These are phyloP conservation scores for Scarus forsteni DNA, from an alignment of 2,797 vertebrate genomes.

Conservation along the genomic window DNA sequence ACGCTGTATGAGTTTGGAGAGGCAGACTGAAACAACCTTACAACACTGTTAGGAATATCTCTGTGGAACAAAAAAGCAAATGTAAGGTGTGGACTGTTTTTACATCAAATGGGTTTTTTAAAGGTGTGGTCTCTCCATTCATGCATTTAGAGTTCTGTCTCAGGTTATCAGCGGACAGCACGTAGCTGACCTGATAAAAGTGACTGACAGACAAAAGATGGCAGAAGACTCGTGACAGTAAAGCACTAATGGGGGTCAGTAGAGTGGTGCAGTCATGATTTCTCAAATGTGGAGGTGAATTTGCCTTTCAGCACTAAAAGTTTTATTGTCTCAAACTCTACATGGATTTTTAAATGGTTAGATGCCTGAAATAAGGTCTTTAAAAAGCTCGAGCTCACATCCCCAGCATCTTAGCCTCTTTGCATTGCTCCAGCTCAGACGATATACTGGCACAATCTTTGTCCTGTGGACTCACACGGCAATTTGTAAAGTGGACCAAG, in stretches of 20 bases:
- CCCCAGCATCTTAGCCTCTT: too few species aligned
- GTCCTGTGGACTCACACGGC: too few species aligned
- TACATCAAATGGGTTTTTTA: constrained; percentile 25
- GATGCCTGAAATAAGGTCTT: too few species aligned
- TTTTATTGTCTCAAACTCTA: too few species aligned
- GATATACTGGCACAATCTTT: too few species aligned
- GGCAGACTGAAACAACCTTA: constrained; percentile 15
- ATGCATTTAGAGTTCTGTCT: not conserved
- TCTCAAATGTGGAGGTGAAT: too few species aligned
- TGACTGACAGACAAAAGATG: constrained; percentile 40
- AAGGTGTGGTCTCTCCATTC: constrained; percentile 22
- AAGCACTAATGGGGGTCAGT: constrained; percentile 35
- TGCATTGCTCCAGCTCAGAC: too few species aligned
- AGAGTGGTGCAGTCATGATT: too few species aligned
- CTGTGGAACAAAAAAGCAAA: constrained; percentile 4
- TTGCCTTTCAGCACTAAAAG: too few species aligned
- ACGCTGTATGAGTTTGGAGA: constrained; percentile 10
- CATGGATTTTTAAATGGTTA: too few species aligned
- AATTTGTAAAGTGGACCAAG: too few species aligned
- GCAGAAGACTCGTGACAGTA: constrained; percentile 8
- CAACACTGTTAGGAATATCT: constrained; percentile 20
- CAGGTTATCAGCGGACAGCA: constrained; percentile 3
- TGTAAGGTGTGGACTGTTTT: constrained; percentile 24
- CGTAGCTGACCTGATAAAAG: constrained; percentile 3
- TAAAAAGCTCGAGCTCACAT: too few species aligned